These are phyloP conservation scores for Drosophila quinaria DNA, from an alignment of 2,888 invertebrate species.

Conservation along the genomic window DNA sequence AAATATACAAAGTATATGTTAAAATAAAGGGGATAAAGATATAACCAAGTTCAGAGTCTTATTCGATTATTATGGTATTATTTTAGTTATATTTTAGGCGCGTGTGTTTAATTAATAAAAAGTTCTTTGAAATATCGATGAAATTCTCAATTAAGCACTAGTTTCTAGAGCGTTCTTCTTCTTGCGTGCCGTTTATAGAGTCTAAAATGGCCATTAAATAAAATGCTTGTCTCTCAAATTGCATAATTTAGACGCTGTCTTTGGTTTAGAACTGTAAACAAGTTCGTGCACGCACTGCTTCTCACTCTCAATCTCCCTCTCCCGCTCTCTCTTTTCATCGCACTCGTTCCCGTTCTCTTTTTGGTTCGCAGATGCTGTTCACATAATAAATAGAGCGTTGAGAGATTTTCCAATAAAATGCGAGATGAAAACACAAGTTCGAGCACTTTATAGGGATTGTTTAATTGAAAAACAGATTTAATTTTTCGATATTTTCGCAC, in stretches of 20 bases:
- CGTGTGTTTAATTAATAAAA: background rate
- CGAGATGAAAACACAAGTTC: conserved; percentile 2
- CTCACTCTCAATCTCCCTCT: background rate
- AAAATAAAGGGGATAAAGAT: background rate
- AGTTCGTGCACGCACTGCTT: conserved; percentile 57
- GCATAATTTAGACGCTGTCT: conserved; percentile 61
- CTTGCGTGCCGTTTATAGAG: background rate
- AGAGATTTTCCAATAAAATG: conserved; percentile 22
- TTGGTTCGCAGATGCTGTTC: conserved; percentile 33
- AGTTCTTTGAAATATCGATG: background rate
- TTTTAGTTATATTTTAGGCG: conserved; percentile 2
- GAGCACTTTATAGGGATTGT: conserved; percentile 35
- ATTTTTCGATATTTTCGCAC: conserved; percentile 37
- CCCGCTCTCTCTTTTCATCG: background rate
- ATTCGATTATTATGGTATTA: background rate
- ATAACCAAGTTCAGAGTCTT: background rate
- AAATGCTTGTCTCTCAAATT: conserved; percentile 44
- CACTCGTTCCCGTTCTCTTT: background rate
- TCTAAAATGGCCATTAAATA: conserved; percentile 6
- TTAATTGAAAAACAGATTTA: conserved; percentile 22
- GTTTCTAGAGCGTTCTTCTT: background rate
- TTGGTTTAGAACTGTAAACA: conserved; percentile 66
- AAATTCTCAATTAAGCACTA: background rate
- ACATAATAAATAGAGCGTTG: conserved; percentile 46
- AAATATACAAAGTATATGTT: background rate